Base-by-base conservation (phyloP, 2,797 vertebrate genomes). In the Acrossocheilus fasciatus region DNA sequence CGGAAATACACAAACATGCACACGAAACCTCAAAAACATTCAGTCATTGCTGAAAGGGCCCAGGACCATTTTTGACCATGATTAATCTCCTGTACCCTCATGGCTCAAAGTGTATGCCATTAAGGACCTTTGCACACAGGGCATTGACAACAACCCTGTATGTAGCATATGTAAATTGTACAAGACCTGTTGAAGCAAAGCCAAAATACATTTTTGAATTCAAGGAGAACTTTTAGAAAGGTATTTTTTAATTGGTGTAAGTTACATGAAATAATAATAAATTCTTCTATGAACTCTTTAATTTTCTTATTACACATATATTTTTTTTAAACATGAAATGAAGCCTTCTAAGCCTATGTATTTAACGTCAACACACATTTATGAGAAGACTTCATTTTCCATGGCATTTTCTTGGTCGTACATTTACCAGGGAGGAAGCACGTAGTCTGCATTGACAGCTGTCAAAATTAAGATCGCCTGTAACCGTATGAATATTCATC, bases 401-500 rank as follows among this genome's bases (percentile, higher is more conserved):
- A 47, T 17, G 36, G 64, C 41, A 59, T 43, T 79, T 79, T 34
- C 64, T 79, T 85, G 64, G 64, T 69, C n/a, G 26, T 59, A n/a
- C 64, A 79, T 85, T 59, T 79, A 34, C 41, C 45, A 70, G 45
- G 34, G 12, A 54, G 66, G 64, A 82, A 79, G 39, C 26, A 26
- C 6, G 7, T 36, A 43, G 79, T 52, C 43, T 30, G 30, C 50
- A 81, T 75, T 74, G 78, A 81, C 85, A 81, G 77, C 79, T 86
- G 72, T 86, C 54, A 82, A 86, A 76, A 39, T 82, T 45, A 81
- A 64, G 69, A 82, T 86, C 0, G 80, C 69, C 54, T 41, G 54
- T 30, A 83, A 83, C 54, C 50, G 62, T 59, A 78, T 76, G 83
- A 83, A 83, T 89, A 90, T 89, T 91, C 83, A 87, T 23, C 34